A percentile compares a stretch with the other conserved stretches of the same genome.
phyloP scores from a whole-genome alignment of 2,113 vertebrate species.

The Protobothrops flavoviridis region DNA sequence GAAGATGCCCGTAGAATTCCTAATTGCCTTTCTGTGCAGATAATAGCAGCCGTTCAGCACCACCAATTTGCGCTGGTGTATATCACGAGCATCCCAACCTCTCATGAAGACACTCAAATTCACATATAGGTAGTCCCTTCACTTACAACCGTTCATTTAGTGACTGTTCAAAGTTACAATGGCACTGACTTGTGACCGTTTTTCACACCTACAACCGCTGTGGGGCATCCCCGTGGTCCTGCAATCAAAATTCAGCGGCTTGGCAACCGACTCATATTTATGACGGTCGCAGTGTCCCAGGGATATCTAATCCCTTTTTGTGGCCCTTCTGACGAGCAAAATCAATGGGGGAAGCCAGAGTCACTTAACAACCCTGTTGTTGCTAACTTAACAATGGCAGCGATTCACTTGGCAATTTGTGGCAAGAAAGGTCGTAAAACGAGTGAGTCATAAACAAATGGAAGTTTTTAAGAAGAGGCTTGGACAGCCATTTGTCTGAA shows the following conservation, averaged over 20 bases:
- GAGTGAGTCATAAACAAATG: neutral
- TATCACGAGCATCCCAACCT: too few relatives aligned
- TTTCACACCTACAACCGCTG: too few relatives aligned
- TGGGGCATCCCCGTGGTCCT: too few relatives aligned
- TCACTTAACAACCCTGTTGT: neutral
- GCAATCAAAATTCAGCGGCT: too few relatives aligned
- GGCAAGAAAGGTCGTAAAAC: neutral
- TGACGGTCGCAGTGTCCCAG: neutral
- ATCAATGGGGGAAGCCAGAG: neutral
- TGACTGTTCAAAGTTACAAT: too few relatives aligned
- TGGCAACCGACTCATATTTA: neutral
- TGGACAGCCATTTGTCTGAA: too few relatives aligned
- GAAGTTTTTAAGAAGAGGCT: too few relatives aligned
- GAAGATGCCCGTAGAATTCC: neutral
- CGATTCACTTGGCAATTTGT: neutral
- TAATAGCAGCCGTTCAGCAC: neutral
- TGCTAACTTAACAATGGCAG: neutral
- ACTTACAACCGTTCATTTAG: too few relatives aligned
- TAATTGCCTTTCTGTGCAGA: too few relatives aligned
- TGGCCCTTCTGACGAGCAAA: neutral
- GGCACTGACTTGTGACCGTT: too few relatives aligned
- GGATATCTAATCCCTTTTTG: too few relatives aligned
- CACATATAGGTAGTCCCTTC: too few relatives aligned
- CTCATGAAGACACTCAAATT: neutral
- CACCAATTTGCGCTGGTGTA: neutral